Evolutionary conservation across 1,140 invertebrate species (phyloP), one percentile per base, ranked within the genome.

Genomic region (Bombus polaris): DNA sequence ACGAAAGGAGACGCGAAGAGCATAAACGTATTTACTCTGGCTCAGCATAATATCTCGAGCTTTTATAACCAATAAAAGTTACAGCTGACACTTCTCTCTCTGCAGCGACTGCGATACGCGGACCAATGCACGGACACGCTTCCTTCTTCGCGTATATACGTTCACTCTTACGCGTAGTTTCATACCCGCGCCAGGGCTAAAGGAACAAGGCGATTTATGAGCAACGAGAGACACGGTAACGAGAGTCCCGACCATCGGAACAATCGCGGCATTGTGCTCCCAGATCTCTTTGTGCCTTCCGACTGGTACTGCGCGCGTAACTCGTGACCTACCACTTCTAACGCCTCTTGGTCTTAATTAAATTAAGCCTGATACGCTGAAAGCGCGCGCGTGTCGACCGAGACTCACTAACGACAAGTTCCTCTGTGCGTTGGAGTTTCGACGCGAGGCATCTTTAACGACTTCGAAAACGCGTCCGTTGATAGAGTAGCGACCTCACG

Each of bases 21-120:
- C 79, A 89, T 86, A 88, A 91, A 91, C 81, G 81, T 91, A 94
- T 93, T 93, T 94, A 93, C 93, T 92, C 89, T 80, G 86, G 88
- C 89, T 89, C 88, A 83, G 92, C 89, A 91, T 93, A 94, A 94
- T 94, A 94, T 93, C 92, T 85, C 88, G 87, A 84, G 90, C 92
- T 93, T 93, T 94, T 94, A 94, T 93, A 93, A 93, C 92, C 93
- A 89, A 94, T 94, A 94, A 94, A 94, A 94, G 90, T 94, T 94
- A 93, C 91, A 93, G 92, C 93, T 93, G 93, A 92, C 91, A 92
- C 93, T 92, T 92, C 88, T 90, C 87, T 90, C 88, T 88, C 84
- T 80, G 74, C 86, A 68, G 71, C 76, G 83, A 66, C 44, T 66
- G 88, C 73, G 90, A 90, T 91, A 89, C 83, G 83, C 59, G 75